Evolutionary conservation across 2,888 invertebrate genomes (phyloP).

Genomic region (Cryptocephalus primarius): DNA sequence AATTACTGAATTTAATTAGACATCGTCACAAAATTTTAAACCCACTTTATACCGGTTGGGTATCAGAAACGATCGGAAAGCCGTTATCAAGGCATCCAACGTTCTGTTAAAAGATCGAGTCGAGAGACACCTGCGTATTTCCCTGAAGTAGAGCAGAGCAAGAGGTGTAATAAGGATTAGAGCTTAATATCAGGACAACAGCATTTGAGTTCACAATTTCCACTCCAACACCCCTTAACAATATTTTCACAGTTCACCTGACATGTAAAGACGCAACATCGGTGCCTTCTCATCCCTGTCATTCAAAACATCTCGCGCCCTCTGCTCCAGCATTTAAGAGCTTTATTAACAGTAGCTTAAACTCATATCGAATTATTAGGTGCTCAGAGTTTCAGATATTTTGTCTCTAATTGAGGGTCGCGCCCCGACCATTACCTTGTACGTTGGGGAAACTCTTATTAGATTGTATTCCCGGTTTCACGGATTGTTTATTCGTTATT

Average conservation of each 20-base stretch:
- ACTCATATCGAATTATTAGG: conserved; percentile 7
- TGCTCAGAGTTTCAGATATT: not conserved
- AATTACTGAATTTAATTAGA: no score
- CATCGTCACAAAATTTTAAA: no score
- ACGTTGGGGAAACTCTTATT: no score
- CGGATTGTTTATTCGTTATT: no score
- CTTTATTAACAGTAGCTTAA: conserved; percentile 15
- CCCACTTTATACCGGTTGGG: no score
- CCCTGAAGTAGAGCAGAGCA: conserved; percentile 4
- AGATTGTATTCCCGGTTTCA: no score
- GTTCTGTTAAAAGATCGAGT: no score
- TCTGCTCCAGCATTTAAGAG: conserved; percentile 1
- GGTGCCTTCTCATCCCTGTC: conserved; percentile 9
- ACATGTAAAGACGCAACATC: conserved; percentile 17
- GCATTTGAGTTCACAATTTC: conserved; percentile 21
- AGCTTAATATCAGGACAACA: conserved; percentile 22
- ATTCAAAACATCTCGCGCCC: conserved; percentile 9
- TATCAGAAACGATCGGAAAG: no score
- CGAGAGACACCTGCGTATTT: conserved; percentile 13
- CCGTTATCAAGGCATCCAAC: no score
- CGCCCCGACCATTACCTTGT: no score
- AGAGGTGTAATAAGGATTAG: conserved; percentile 14
- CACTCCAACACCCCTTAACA: conserved; percentile 27
- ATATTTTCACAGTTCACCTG: conserved; percentile 28
- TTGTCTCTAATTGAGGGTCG: no score